Base-by-base conservation (phyloP, 2,888 invertebrate genomes). In the Idaea biselata region DNA sequence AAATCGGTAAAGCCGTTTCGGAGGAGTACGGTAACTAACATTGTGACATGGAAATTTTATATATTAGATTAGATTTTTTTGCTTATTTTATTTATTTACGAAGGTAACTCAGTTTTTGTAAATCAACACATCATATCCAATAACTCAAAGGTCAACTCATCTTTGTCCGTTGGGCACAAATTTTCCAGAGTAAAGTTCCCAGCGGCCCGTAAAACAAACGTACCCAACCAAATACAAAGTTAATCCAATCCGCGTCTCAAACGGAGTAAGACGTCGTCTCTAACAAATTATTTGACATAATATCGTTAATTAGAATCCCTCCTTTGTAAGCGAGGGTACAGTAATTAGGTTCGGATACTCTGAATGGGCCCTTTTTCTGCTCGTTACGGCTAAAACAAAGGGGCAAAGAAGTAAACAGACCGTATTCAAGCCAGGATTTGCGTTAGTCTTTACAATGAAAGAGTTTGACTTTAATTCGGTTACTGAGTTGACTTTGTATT, bases 201-300 rank as follows among this genome's bases (percentile, higher is more conserved):
- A 77, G 79, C 77, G 78, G 80, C 83, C 79, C 79, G 79, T 79
- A 83, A 87, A 85, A 83, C 86, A 86, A 90, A 86, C 81, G 79
- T 75, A 75, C 75, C 77, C 73, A 72, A 78, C 81, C 81, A 73
- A 80, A 83, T 80, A 80, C 82, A 84, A 88, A 87, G 87, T 88
- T 88, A 91, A 89, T 91, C 88, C 88, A 86, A 88, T 88, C 87
- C 84, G 74, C 82, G 83, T 80, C 75, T 85, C 78, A 78, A 77
- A 80, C 82, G 81, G 44, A 88, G 78, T 84, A 89, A 91, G 90
- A 88, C 88, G 89, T 85, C 80, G 88, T 78, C 81, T 90, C 87
- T 89, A 91, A 89, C 91, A 89, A 92, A 91, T 92, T 91, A 91
- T 91, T 90, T 91, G 91, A 91, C 91, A 91, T 92, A 92, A 92